Conservation (phyloP, 2,797 vertebrate genomes). For the Microchirus variegatus region DNA sequence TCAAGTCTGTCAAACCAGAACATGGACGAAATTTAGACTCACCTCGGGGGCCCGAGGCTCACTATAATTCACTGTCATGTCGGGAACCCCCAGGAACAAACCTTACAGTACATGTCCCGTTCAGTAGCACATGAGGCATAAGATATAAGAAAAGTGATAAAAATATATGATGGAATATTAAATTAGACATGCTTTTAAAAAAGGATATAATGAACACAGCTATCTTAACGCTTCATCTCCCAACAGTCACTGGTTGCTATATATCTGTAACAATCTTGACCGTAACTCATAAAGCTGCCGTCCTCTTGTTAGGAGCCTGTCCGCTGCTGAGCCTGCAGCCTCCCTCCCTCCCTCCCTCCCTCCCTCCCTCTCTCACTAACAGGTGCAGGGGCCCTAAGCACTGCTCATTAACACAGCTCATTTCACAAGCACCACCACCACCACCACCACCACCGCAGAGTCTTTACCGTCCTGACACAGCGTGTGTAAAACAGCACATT, state of each 20-base stretch:
- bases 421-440: conserved; percentile 58
- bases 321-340: conserved; percentile 17
- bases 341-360: conserved; percentile 1
- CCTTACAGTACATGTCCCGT: background rate
- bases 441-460: conserved; percentile 40
- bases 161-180: background rate
- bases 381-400: conserved; percentile 63
- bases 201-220: background rate
- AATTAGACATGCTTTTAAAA: background rate
- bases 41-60: conserved; percentile 26
- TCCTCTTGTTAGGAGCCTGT: conserved; percentile 27
- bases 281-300: conserved; percentile 35
- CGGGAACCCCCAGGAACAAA: conserved; percentile 19
- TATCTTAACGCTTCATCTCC: background rate
- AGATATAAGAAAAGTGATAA: background rate
- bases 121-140: background rate
- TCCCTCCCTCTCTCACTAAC: conserved; percentile 23
- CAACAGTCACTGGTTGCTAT: background rate
- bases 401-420: conserved; percentile 65
- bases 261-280: conserved; percentile 9
- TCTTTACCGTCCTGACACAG: conserved; percentile 54
- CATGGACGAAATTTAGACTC: conserved; percentile 37
- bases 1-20: conserved; percentile 32
- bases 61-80: conserved; percentile 26
- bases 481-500: conserved; percentile 73